phyloP scores from a whole-genome alignment of 2,113 vertebrate species.

The Scartelaos histophorus region DNA sequence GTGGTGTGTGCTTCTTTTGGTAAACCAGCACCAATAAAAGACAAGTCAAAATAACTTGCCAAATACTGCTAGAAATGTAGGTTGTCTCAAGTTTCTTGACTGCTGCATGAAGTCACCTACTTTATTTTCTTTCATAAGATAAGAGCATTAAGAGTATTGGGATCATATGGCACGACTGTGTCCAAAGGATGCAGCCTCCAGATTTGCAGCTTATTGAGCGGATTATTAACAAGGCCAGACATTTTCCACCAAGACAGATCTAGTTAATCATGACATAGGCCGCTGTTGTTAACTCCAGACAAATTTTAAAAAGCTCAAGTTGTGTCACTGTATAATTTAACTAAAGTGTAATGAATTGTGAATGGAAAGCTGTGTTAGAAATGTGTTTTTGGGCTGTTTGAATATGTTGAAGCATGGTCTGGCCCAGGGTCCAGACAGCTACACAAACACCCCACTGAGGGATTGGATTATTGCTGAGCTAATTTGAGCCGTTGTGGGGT shows the following conservation, averaged over 20 bases:
- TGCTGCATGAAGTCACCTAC: neutral
- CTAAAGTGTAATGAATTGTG: neutral
- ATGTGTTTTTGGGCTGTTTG: neutral
- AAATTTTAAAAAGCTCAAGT: conserved; percentile 12
- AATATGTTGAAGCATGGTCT: conserved; percentile 25
- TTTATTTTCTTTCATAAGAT: conserved; percentile 30
- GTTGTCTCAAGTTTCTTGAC: neutral
- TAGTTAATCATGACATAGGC: conserved; percentile 54
- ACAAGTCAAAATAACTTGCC: conserved; percentile 58
- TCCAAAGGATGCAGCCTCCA: conserved; percentile 37
- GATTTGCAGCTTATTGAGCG: conserved; percentile 61
- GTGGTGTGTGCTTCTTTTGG: conserved; percentile 16
- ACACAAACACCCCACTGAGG: conserved; percentile 47
- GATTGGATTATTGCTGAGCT: conserved; percentile 12
- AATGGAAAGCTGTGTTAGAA: neutral
- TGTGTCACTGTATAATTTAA: conserved; percentile 2
- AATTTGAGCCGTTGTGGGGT: conserved; percentile 6
- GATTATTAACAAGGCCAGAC: conserved; percentile 59
- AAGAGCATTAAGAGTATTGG: conserved; percentile 17
- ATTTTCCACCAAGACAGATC: conserved; percentile 45
- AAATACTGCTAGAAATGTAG: conserved; percentile 38
- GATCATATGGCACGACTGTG: conserved; percentile 33
- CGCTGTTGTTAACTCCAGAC: conserved; percentile 35
- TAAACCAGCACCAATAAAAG: conserved; percentile 43
- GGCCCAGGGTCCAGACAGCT: conserved; percentile 27